Evolutionary conservation across 1,140 invertebrate species (phyloP).

Genomic region (Drosophila grimshawi): DNA sequence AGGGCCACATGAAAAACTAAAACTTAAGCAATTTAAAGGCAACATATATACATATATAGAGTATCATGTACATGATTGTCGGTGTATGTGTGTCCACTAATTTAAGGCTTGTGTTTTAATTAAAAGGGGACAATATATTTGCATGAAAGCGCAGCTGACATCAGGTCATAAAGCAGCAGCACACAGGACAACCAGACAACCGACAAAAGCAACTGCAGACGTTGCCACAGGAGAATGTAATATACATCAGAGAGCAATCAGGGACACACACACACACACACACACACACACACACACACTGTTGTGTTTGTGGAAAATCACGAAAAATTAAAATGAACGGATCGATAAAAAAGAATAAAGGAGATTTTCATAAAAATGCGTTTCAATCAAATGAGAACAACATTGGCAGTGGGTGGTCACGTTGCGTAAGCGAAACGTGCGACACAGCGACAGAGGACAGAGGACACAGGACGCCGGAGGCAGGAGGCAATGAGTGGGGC

Average conservation of each 20-base stretch:
- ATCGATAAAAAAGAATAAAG: slow-evolving; percentile 72
- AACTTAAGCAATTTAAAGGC: slow-evolving; percentile 21
- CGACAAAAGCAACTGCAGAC: slow-evolving; percentile 28
- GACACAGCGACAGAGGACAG: slow-evolving; percentile 13
- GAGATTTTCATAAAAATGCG: slow-evolving; percentile 77
- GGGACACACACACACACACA: slow-evolving; percentile 11
- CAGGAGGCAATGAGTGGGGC: not conserved
- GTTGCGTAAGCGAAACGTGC: slow-evolving; percentile 72
- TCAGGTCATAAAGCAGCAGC: slow-evolving; percentile 60
- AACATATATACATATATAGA: slow-evolving; percentile 8
- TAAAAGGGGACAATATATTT: slow-evolving; percentile 82
- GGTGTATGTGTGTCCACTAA: slow-evolving; percentile 47
- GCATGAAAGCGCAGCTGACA: slow-evolving; percentile 72
- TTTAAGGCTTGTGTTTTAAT: slow-evolving; percentile 82
- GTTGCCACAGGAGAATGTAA: slow-evolving; percentile 25
- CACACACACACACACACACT: too few relatives aligned
- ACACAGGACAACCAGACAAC: slow-evolving; percentile 30
- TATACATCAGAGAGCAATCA: slow-evolving; percentile 32
- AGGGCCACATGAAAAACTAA: slow-evolving; percentile 21
- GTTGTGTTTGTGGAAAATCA: slow-evolving; percentile 43
- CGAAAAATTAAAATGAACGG: slow-evolving; percentile 69
- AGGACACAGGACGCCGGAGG: not conserved
- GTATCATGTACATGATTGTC: not conserved
- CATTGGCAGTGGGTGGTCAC: slow-evolving; percentile 30
- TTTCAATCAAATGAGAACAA: slow-evolving; percentile 61